phyloP scores from a whole-genome alignment of 2,113 vertebrate genomes.

The Alouatta palliata region DNA sequence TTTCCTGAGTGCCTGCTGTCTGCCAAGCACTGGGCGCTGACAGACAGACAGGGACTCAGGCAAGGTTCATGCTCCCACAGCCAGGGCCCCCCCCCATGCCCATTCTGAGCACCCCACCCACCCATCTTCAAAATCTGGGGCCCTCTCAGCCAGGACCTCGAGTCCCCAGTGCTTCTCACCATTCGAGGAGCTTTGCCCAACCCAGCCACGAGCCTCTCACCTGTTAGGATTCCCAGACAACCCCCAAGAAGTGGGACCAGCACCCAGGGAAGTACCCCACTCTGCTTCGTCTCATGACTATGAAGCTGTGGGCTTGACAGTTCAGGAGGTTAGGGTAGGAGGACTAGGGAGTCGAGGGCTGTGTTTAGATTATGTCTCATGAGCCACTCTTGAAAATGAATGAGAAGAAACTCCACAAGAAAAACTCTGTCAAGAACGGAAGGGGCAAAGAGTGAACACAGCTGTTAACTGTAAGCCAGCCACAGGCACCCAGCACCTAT shows the following conservation, averaged over 20 bases:
- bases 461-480: not conserved
- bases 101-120: not conserved
- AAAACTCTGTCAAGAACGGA: not conserved
- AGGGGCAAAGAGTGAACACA: not conserved
- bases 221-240: not conserved
- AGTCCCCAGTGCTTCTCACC: not conserved
- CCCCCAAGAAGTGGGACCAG: not conserved
- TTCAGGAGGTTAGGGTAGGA: not conserved
- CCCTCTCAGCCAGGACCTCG: not conserved
- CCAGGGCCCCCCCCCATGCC: not conserved
- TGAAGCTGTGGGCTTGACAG: not conserved
- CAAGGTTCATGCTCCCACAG: not conserved
- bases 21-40: not conserved
- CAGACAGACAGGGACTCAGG: not conserved
- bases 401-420: constrained; percentile 38
- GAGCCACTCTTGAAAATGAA: constrained; percentile 37
- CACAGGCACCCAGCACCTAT: not conserved
- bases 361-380: constrained; percentile 8
- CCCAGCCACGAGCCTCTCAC: not conserved
- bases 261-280: not conserved
- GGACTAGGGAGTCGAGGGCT: not conserved
- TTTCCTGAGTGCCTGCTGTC: not conserved
- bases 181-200: not conserved
- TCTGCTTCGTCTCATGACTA: not conserved
- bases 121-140: not conserved